Conservation (phyloP, 2,888 invertebrate genomes). For the Podotricha telesiphe region DNA sequence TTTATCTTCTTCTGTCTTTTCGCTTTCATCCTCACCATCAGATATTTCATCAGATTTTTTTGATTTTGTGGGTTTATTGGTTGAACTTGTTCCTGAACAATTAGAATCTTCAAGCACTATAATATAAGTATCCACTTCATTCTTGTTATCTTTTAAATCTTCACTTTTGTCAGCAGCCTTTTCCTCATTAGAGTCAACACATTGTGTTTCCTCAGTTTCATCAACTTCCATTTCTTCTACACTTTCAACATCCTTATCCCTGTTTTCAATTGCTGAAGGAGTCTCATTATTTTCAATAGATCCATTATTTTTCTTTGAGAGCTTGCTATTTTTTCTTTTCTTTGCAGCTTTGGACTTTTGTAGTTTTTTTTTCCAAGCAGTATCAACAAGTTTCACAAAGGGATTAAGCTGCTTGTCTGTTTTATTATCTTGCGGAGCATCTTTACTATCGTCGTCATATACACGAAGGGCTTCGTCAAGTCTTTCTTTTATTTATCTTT, state of each 20-base stretch:
- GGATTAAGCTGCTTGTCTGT: constrained; percentile 63
- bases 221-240: constrained; percentile 46
- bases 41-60: neutral
- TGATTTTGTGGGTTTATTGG: neutral
- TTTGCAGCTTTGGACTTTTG: constrained; percentile 57
- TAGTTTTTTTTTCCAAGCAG: constrained; percentile 71
- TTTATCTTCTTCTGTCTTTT: constrained; percentile 23
- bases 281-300: constrained; percentile 40
- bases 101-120: constrained; percentile 54
- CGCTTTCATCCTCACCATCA: neutral
- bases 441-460: constrained; percentile 72
- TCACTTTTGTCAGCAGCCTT: constrained; percentile 29
- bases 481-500: constrained; percentile 73
- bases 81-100: constrained; percentile 34
- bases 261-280: constrained; percentile 40
- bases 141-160: constrained; percentile 22
- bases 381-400: constrained; percentile 71
- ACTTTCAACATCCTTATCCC: constrained; percentile 36
- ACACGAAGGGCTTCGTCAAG: constrained; percentile 60
- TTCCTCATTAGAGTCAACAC: constrained; percentile 29
- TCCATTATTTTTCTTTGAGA: constrained; percentile 45
- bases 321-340: constrained; percentile 55
- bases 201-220: constrained; percentile 42
- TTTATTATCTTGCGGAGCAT: constrained; percentile 49
- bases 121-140: constrained; percentile 31